These are phyloP conservation scores for Tridacna gigas DNA, from an alignment of 2,888 invertebrate species.

Conservation along the genomic window DNA sequence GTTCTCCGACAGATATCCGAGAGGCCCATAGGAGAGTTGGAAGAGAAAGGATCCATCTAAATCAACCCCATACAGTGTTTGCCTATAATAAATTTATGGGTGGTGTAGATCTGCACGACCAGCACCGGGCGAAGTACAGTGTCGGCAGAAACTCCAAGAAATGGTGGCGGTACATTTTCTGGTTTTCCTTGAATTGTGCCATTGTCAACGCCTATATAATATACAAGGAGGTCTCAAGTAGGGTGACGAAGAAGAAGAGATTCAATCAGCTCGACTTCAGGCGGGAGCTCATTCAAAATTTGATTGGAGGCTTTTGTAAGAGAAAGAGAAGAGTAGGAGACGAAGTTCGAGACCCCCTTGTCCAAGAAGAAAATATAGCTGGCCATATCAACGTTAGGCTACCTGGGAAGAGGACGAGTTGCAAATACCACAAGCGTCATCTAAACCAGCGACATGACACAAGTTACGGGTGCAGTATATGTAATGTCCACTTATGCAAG, in stretches of 20 bases:
- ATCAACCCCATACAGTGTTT: constrained; percentile 20
- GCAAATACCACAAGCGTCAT: neutral
- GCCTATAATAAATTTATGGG: constrained; percentile 44
- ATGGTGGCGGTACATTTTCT: constrained; percentile 37
- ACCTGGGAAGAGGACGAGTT: constrained; percentile 8
- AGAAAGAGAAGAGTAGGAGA: constrained; percentile 10
- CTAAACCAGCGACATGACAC: neutral
- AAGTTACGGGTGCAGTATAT: constrained; percentile 14
- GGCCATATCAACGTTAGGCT: constrained; percentile 27
- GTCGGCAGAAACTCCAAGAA: constrained; percentile 38
- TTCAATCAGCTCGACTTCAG: constrained; percentile 35
- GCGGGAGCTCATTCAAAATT: neutral
- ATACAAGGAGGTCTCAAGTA: constrained; percentile 14
- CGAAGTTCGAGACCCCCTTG: neutral
- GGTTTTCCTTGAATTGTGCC: constrained; percentile 33
- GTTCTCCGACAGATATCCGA: constrained; percentile 16
- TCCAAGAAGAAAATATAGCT: constrained; percentile 17
- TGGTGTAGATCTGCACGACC: constrained; percentile 48
- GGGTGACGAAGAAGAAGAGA: constrained; percentile 12
- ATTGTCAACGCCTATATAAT: constrained; percentile 45
- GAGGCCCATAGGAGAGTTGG: constrained; percentile 19
- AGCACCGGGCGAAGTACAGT: constrained; percentile 23
- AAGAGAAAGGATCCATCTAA: neutral
- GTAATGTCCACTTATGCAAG: constrained; percentile 25
- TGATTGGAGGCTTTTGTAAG: constrained; percentile 38